Evolutionary conservation across 1,140 invertebrate genomes (phyloP), one percentile per base, ranked within the genome.

Genomic region (Augochlora pura): DNA sequence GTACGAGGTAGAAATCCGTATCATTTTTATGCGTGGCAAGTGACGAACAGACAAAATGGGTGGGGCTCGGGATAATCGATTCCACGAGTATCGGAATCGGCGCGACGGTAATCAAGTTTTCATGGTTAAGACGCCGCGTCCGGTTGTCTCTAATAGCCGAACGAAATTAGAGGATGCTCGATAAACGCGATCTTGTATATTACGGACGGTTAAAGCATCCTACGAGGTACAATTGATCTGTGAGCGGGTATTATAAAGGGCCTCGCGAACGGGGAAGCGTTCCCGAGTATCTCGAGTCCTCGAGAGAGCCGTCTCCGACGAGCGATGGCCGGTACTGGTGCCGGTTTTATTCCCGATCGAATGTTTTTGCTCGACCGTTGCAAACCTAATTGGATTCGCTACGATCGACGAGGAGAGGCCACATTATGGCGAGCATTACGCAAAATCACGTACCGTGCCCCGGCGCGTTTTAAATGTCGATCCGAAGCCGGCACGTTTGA

Each of bases 351-450:
- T 87, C 85, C 81, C 78, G 86, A 87, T 88, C 86, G 83, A 88
- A 86, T 81, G 84, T 86, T 88, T 87, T 87, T 87, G 86, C 75
- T 63, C 49, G 60, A 68, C 83, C 87, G 80, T 85, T 71, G 86
- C 87, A 86, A 85, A 85, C 85, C 87, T 86, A 87, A 88, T 88
- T 88, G 87, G 87, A 87, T 83, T 86, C 81, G 84, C 79, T 84
- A 79, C 80, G 76, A 86, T 65, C 65, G 69, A 68, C 54, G n/a
- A 10, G n/a, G 27, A 52, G 27, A 25, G 52, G 49, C 59, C 52
- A 46, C 71, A 63, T 59, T 39, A 66, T n/a, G 21, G 23, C 27
- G 63, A 49, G 21, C 63, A 59, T 84, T 84, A 79, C 80, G 72
- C 80, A 79, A 84, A 82, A 75, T 71, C 54, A 25, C 54, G 57